phyloP scores from a whole-genome alignment of 2,797 vertebrate genomes.

The Tokudaia tokunoshimensis region DNA sequence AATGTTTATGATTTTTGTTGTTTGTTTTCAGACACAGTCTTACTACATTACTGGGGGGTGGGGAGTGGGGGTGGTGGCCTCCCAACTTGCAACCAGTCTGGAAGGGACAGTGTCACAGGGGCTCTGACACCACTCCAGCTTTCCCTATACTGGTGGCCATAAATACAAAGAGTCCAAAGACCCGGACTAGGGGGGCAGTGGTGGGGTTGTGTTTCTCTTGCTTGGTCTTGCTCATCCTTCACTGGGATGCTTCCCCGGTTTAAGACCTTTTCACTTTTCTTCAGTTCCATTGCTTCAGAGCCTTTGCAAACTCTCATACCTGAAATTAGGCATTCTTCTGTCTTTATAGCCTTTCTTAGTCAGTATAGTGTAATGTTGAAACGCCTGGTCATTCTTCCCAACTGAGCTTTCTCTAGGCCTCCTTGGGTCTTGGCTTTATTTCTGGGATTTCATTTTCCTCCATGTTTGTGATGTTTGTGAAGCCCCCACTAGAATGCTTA shows the following conservation, averaged over 20 bases:
- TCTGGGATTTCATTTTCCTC: not conserved
- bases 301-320: not conserved
- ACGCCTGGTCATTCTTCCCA: not conserved
- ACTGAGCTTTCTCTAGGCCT: not conserved
- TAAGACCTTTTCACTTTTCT: not conserved
- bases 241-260: not conserved
- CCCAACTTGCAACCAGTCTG: not conserved
- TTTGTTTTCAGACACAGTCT: not conserved
- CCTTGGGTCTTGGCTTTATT: not conserved
- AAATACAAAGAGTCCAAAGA: not conserved
- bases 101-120: not conserved
- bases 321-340: not conserved
- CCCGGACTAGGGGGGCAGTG: not conserved
- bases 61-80: not conserved
- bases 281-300: not conserved
- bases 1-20: not conserved
- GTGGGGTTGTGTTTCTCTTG: not conserved
- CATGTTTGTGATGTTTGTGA: not conserved
- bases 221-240: not conserved
- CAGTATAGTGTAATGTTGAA: not conserved
- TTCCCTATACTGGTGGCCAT: not conserved
- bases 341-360: not conserved
- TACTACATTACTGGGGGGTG: too few species aligned
- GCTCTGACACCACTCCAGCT: not conserved
- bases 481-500: not conserved